A percentile compares a stretch with the other conserved stretches of the same genome.
Evolutionary conservation across 2,113 vertebrate species (phyloP).

Genomic region (Aspiorhynchus laticeps): DNA sequence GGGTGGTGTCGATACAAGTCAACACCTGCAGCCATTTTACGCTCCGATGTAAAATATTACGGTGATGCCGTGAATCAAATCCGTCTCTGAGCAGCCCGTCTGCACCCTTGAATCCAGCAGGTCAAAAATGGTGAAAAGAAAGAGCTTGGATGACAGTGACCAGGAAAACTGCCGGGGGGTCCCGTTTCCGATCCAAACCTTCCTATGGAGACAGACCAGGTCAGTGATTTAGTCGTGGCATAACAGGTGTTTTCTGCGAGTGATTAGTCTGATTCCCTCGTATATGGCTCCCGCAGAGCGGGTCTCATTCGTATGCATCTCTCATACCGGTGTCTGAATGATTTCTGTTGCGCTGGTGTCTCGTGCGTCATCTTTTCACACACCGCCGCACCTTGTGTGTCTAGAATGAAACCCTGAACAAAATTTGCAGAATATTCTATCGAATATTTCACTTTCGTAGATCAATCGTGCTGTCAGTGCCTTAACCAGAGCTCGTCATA

Average conservation of each 20-base stretch:
- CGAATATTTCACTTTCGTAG: slow-evolving; percentile 6
- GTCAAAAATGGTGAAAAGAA: slow-evolving; percentile 93
- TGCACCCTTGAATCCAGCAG: neutral
- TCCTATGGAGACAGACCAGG: slow-evolving; percentile 99
- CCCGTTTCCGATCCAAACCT: slow-evolving; percentile 97
- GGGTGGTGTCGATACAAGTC: slow-evolving; percentile 31
- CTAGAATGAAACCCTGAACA: neutral
- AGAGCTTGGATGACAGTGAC: slow-evolving; percentile 94
- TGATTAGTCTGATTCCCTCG: neutral
- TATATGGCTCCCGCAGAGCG: neutral
- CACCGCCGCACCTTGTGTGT: neutral
- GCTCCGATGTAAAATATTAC: neutral
- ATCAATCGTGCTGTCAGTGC: neutral
- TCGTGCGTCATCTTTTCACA: slow-evolving; percentile 43
- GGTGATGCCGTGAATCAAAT: slow-evolving; percentile 17
- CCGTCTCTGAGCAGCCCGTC: neutral
- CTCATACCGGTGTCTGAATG: neutral
- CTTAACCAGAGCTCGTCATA: neutral
- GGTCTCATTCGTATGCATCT: neutral
- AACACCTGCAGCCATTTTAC: slow-evolving; percentile 49
- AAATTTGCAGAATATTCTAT: neutral
- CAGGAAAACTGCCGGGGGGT: slow-evolving; percentile 91
- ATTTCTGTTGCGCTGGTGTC: slow-evolving; percentile 3
- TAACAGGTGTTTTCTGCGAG: slow-evolving; percentile 55
- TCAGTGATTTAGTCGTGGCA: slow-evolving; percentile 69